Conservation (phyloP, 2,888 invertebrate genomes). For the Parochlus steinenii region DNA sequence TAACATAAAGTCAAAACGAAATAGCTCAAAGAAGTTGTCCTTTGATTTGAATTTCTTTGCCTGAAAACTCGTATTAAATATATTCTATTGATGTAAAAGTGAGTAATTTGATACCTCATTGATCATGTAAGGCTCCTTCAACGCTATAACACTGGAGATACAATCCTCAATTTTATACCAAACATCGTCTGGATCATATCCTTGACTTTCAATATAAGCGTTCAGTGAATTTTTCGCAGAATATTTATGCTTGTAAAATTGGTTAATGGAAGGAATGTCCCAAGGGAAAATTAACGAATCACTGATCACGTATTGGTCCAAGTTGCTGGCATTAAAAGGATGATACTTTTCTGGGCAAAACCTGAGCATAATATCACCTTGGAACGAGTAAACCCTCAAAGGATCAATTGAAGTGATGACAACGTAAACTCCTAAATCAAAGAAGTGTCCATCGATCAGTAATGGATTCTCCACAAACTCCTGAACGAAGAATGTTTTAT, state of each 20-base stretch:
- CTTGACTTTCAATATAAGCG: slow-evolving; percentile 47
- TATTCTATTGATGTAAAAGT: not conserved
- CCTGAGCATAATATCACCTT: slow-evolving; percentile 75
- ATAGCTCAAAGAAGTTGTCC: slow-evolving; percentile 80
- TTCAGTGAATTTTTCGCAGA: slow-evolving; percentile 80
- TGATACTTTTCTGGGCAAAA: slow-evolving; percentile 81
- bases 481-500: slow-evolving; percentile 69
- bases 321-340: slow-evolving; percentile 63
- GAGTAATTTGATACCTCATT: slow-evolving; percentile 28
- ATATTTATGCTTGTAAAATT: slow-evolving; percentile 50
- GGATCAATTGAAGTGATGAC: slow-evolving; percentile 83
- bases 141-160: slow-evolving; percentile 47
- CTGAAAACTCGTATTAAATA: slow-evolving; percentile 26
- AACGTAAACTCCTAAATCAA: slow-evolving; percentile 92
- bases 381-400: slow-evolving; percentile 72
- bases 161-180: slow-evolving; percentile 71
- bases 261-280: slow-evolving; percentile 65
- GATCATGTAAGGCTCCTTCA: slow-evolving; percentile 54
- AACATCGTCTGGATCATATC: slow-evolving; percentile 51
- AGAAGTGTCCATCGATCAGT: slow-evolving; percentile 83
- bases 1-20: slow-evolving; percentile 85
- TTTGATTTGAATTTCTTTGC: slow-evolving; percentile 33
- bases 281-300: slow-evolving; percentile 90
- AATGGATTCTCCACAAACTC: slow-evolving; percentile 79
- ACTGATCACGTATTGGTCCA: slow-evolving; percentile 85